Evolutionary conservation across 2,888 invertebrate species (phyloP).

Genomic region (Cephus spinipes): DNA sequence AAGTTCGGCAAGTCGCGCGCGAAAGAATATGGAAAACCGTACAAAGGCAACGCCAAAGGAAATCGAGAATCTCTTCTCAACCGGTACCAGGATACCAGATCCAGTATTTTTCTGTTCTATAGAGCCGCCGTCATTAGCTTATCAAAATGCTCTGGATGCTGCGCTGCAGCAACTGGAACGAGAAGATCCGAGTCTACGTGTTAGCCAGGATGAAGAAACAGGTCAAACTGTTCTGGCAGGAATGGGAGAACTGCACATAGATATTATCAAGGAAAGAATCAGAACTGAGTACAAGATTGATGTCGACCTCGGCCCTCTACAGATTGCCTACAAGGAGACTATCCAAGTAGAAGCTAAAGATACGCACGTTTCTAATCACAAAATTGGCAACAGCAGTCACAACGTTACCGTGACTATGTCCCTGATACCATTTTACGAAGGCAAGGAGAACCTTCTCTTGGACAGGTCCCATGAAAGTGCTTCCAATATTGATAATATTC

Average conservation of each 20-base stretch:
- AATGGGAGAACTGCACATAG: slow-evolving; percentile 98
- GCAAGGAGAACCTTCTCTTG: slow-evolving; percentile 67
- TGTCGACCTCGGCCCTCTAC: slow-evolving; percentile 89
- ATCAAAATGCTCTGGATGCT: slow-evolving; percentile 80
- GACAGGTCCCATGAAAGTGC: slow-evolving; percentile 78
- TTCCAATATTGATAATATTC: slow-evolving; percentile 75
- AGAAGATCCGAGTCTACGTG: slow-evolving; percentile 92
- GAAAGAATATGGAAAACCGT: slow-evolving; percentile 64
- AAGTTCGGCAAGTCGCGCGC: slow-evolving; percentile 72
- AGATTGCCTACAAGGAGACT: slow-evolving; percentile 92
- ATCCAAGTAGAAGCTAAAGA: slow-evolving; percentile 68
- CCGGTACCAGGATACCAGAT: slow-evolving; percentile 83
- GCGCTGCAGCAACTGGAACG: slow-evolving; percentile 84
- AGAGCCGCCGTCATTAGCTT: slow-evolving; percentile 86
- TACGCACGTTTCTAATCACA: slow-evolving; percentile 72
- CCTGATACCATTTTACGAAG: slow-evolving; percentile 68
- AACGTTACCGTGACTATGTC: slow-evolving; percentile 74
- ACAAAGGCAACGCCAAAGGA: slow-evolving; percentile 45
- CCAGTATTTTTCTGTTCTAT: slow-evolving; percentile 98
- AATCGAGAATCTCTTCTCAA: slow-evolving; percentile 62
- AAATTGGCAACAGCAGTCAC: slow-evolving; percentile 74
- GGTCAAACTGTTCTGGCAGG: slow-evolving; percentile 91
- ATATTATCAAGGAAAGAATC: slow-evolving; percentile 91
- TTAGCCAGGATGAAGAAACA: slow-evolving; percentile 80
- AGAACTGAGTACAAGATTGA: slow-evolving; percentile 90